Percentiles rank a stretch among this genome's conserved stretches.
These are phyloP conservation scores for human DNA, from an alignment of 2,113 vertebrate genomes.

Conservation along the genomic window GRCh38 chr7:82292501-82293000, in stretches of 20 bases:
- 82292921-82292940: fast-evolving
- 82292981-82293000: background rate
- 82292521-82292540: background rate
- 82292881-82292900: background rate
- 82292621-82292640: background rate
- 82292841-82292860: background rate
- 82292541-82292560: background rate
- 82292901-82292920: background rate
- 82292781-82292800: background rate
- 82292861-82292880: background rate
- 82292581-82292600: background rate
- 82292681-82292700: background rate
- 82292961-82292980: background rate
- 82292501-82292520: background rate
- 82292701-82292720: background rate
- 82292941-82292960: too few relatives aligned
- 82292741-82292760: background rate
- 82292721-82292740: background rate
- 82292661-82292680: background rate
- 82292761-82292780: background rate
- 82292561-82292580: background rate
- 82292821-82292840: background rate
- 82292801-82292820: background rate
- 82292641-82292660: background rate
- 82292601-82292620: background rate